These are phyloP conservation scores for Andrena haemorrhoa DNA, from an alignment of 2,888 invertebrate genomes.

Conservation along the genomic window DNA sequence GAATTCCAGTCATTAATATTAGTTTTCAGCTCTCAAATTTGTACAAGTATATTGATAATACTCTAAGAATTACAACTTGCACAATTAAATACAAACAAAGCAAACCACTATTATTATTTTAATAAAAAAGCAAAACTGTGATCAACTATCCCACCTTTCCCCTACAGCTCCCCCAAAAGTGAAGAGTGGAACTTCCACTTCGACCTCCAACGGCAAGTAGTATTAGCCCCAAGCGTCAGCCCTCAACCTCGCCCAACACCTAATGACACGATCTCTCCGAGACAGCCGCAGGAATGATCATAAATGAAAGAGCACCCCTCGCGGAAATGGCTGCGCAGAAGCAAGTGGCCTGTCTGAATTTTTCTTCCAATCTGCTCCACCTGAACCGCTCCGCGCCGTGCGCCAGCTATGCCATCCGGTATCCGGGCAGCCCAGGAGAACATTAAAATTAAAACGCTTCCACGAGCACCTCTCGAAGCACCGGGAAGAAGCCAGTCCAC, in stretches of 20 bases:
- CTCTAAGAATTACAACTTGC: too few relatives aligned
- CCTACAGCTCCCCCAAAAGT: neutral
- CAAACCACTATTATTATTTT: too few relatives aligned
- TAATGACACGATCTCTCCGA: conserved; percentile 21
- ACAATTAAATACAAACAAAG: too few relatives aligned
- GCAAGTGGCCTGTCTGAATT: neutral
- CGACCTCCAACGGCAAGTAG: conserved; percentile 12
- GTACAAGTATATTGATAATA: too few relatives aligned
- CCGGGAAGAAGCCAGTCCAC: neutral
- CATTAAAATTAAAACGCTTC: conserved; percentile 3
- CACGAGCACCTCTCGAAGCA: neutral
- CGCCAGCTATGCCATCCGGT: neutral
- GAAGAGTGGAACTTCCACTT: conserved; percentile 15
- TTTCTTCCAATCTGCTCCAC: neutral
- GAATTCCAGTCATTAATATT: too few relatives aligned
- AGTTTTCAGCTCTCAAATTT: too few relatives aligned
- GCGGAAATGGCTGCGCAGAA: neutral
- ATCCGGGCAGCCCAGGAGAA: neutral
- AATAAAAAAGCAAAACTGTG: too few relatives aligned
- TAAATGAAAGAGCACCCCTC: neutral
- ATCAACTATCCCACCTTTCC: too few relatives aligned
- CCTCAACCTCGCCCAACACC: conserved; percentile 19
- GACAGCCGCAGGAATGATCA: conserved; percentile 14
- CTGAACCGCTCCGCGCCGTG: neutral
- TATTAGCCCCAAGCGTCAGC: conserved; percentile 17